Evolutionary conservation across 23 tunicate species (phyloP), one percentile per base, ranked within the genome.

Genomic region (Diplosoma virens): DNA sequence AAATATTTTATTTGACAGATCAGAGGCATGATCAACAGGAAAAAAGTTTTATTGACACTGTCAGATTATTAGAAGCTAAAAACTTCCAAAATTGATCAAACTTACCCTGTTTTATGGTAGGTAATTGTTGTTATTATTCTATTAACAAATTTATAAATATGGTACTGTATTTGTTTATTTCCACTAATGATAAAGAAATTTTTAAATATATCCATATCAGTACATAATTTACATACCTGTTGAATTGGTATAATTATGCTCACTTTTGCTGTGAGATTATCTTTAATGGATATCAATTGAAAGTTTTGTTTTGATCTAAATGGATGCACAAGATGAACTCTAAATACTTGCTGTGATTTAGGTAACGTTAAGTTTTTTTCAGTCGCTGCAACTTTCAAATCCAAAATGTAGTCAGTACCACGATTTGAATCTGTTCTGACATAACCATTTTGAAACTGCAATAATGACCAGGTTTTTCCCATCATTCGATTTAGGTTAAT

Each of bases 391-490:
- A 65, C 87, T 27, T 63, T 28, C 35, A 92, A 25, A 81, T 92
- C 97, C 56, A 92, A 56, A 32, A 92, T 75, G 37, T 83, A 85
- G 14, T 92, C 85, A 24, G 93, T 92, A 3, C 97, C 97, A 24
- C 79, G 76, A 9, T 68, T 18, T 2, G 71, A 69, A 53, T 92
- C 97, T 32, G 61, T 80, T 60, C 85, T 59, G 47, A 81, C 25
- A 50, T 92, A 92, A 18, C 92, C 92, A 59, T 92, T 80, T 0
- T 85, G 53, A 17, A 92, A 48, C 18, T 37, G 32, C 17, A 75
- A 80, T 5, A 85, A 48, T 3, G 76, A 30, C 97, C 97, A 92
- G 17, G 45, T 46, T 34, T 81, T 67, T 2, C 81, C 85, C 29
- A 82, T 41, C 85, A 85, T 80, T 69, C 72, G 33, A 50, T 89